Conservation (phyloP, 2,113 vertebrate genomes). For the Vulpes lagopus region DNA sequence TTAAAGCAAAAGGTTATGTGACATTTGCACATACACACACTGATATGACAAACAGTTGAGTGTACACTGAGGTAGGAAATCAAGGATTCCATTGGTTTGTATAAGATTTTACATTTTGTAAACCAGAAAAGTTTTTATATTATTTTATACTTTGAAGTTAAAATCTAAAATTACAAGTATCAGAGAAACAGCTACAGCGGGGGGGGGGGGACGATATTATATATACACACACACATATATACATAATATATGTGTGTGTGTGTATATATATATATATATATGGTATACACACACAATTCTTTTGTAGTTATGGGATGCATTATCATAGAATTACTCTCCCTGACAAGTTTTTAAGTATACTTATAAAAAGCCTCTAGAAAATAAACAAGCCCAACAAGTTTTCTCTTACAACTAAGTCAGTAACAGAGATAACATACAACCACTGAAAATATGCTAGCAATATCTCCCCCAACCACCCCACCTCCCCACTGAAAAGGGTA, state of each 20-base stretch:
- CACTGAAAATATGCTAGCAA: not conserved
- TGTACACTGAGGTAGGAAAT: conserved; percentile 89
- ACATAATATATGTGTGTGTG: too few species aligned
- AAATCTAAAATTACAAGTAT: conserved; percentile 81
- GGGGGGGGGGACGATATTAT: not conserved
- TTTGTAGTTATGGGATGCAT: conserved; percentile 38
- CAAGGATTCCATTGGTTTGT: conserved; percentile 88
- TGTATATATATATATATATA: not conserved
- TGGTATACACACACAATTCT: not conserved
- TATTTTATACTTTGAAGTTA: conserved; percentile 81
- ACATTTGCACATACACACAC: conserved; percentile 79
- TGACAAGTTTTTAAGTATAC: conserved; percentile 18
- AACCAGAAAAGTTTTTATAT: conserved; percentile 83
- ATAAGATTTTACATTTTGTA: conserved; percentile 84
- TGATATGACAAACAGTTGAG: conserved; percentile 79
- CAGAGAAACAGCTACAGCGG: conserved; percentile 74
- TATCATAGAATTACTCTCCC: conserved; percentile 48
- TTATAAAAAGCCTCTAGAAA: conserved; percentile 49
- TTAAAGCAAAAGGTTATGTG: conserved; percentile 73
- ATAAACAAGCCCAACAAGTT: conserved; percentile 5
- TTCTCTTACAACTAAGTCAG: conserved; percentile 26
- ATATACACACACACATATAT: not conserved
- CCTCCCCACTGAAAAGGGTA: not conserved
- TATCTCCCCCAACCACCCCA: not conserved
- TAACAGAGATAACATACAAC: conserved; percentile 36